Percentiles rank a stretch among this genome's conserved stretches.
Conservation (phyloP, 2,797 vertebrate species). For the Gambelia wislizenii region DNA sequence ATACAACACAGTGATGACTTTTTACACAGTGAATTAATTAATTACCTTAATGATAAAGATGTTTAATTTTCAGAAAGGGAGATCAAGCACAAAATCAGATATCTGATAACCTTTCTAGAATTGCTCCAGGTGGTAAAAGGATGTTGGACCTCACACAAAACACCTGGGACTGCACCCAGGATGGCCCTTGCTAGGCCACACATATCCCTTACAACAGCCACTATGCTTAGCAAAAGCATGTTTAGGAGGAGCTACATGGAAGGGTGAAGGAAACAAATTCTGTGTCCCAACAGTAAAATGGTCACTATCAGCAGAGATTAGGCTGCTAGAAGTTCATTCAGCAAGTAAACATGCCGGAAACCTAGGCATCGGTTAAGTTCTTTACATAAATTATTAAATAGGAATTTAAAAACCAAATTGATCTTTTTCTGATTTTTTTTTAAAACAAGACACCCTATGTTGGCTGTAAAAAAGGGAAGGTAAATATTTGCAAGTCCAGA, state of each 20-base stretch:
- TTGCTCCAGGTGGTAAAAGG: not conserved
- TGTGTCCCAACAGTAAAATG: not conserved
- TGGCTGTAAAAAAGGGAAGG: constrained; percentile 68
- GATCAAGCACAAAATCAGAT: constrained; percentile 8
- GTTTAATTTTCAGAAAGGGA: not conserved
- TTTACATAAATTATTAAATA: constrained; percentile 36
- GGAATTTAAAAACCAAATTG: constrained; percentile 49
- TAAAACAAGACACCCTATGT: constrained; percentile 40
- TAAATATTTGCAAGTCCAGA: constrained; percentile 63
- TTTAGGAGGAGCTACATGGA: not conserved
- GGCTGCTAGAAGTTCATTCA: not conserved
- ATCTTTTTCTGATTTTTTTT: constrained; percentile 57
- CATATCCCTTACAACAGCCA: not conserved
- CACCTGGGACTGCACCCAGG: not conserved
- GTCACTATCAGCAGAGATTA: not conserved
- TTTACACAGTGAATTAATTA: constrained; percentile 14
- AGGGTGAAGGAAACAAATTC: not conserved
- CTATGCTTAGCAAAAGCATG: not conserved
- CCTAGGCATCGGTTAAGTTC: not conserved
- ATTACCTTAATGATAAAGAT: not conserved
- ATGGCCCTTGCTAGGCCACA: not conserved
- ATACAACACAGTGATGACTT: constrained; percentile 26
- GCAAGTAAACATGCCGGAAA: not conserved
- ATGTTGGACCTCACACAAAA: not conserved
- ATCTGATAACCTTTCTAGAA: not conserved